Percentiles rank a stretch among this genome's conserved stretches.
These are phyloP conservation scores for Ephestia elutella DNA, from an alignment of 1,140 invertebrate genomes.

Conservation along the genomic window DNA sequence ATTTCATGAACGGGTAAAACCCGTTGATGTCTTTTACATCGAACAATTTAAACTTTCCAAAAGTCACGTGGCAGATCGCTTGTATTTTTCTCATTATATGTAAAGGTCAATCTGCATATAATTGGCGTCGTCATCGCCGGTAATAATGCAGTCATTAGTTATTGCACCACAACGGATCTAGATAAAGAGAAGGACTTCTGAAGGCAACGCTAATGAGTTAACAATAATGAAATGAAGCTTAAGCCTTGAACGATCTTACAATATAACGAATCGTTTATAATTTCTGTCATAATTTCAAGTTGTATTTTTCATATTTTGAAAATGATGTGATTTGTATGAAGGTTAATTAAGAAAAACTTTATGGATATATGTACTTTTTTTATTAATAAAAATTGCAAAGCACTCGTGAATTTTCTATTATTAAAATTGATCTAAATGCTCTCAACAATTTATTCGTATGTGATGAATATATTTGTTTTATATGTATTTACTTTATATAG, in stretches of 20 bases:
- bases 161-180: not conserved
- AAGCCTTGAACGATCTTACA: not conserved
- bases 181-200: slow-evolving; percentile 4
- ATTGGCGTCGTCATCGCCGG: not conserved
- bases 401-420: too few relatives aligned
- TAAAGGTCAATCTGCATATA: slow-evolving; percentile 1
- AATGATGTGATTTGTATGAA: too few relatives aligned
- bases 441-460: too few relatives aligned
- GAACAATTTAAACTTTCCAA: not conserved
- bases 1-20: not conserved
- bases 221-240: slow-evolving; percentile 3
- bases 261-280: not conserved
- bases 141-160: slow-evolving; percentile 2
- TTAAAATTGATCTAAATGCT: too few relatives aligned
- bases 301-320: too few relatives aligned
- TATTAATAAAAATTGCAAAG: too few relatives aligned
- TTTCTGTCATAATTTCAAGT: too few relatives aligned
- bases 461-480: too few relatives aligned
- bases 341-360: too few relatives aligned
- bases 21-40: not conserved
- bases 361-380: too few relatives aligned
- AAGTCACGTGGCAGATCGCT: not conserved
- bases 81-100: not conserved
- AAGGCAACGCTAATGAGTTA: not conserved
- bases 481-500: too few relatives aligned